Percentiles rank a stretch among this genome's conserved stretches.
Evolutionary conservation across 2,113 vertebrate species (phyloP).

Genomic region (Toxotes chatareus): DNA sequence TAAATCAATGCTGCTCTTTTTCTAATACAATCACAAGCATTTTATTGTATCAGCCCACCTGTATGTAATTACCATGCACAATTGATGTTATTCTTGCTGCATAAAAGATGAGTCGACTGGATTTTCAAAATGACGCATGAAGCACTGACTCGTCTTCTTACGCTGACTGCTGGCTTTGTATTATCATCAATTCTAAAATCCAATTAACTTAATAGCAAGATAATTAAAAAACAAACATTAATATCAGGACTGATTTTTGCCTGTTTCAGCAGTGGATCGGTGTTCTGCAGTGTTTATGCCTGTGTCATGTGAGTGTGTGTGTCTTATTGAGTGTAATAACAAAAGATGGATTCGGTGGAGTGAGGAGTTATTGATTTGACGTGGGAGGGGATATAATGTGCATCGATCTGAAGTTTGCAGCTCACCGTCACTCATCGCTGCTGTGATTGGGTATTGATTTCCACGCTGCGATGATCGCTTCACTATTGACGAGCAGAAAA

Average conservation of each 20-base stretch:
- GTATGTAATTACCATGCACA: background rate
- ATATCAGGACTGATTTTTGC: background rate
- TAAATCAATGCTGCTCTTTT: background rate
- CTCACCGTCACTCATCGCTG: background rate
- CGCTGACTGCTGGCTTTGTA: background rate
- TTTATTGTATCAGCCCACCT: background rate
- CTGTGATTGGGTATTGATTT: constrained; percentile 38
- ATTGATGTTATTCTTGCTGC: background rate
- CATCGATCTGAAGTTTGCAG: constrained; percentile 11
- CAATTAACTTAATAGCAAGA: background rate
- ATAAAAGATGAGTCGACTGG: background rate
- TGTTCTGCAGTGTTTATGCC: background rate
- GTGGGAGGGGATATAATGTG: background rate
- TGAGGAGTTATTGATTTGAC: constrained; percentile 12
- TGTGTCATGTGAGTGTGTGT: background rate
- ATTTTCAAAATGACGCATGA: background rate
- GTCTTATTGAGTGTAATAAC: background rate
- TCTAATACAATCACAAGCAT: background rate
- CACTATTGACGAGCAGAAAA: background rate
- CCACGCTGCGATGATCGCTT: background rate
- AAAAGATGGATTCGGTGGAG: constrained; percentile 1
- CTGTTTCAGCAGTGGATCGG: background rate
- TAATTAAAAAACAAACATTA: background rate
- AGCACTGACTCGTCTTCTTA: background rate
- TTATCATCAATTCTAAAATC: background rate